phyloP scores from a whole-genome alignment of 2,888 invertebrate species.

The Caenorhabditis macrosperma region DNA sequence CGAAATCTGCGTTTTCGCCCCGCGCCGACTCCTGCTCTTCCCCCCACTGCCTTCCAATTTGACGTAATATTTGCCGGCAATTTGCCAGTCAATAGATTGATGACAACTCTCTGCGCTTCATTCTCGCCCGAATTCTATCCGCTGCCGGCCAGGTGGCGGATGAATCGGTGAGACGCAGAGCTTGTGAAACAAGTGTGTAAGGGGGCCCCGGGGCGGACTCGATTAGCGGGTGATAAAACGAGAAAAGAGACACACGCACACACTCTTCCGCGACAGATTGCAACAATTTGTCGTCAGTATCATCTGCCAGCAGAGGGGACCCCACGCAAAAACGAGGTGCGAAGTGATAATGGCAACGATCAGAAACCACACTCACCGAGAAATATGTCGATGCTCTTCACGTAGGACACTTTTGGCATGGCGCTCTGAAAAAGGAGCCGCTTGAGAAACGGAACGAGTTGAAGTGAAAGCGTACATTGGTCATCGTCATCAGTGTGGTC shows the following conservation, averaged over 20 bases:
- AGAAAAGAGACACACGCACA: background rate
- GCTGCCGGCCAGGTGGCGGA: background rate
- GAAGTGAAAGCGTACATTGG: conserved; percentile 60
- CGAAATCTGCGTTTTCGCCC: conserved; percentile 13
- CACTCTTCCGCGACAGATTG: conserved; percentile 27
- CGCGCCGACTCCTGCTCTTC: background rate
- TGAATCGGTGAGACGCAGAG: conserved; percentile 8
- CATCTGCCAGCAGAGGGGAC: background rate
- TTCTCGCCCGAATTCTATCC: background rate
- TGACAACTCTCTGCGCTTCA: conserved; percentile 34
- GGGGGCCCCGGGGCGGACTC: background rate
- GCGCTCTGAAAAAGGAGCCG: conserved; percentile 62
- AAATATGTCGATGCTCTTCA: conserved; percentile 92
- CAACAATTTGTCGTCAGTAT: conserved; percentile 53
- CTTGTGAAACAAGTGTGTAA: conserved; percentile 51
- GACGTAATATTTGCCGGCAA: conserved; percentile 55
- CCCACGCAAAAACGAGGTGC: conserved; percentile 37
- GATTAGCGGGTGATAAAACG: conserved; percentile 44
- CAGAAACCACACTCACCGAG: conserved; percentile 63
- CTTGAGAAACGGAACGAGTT: background rate
- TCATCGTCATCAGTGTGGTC: conserved; percentile 85
- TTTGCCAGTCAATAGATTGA: conserved; percentile 62
- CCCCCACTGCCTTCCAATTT: conserved; percentile 36
- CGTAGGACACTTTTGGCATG: conserved; percentile 96
- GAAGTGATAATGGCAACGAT: conserved; percentile 20